phyloP scores from a whole-genome alignment of 2,113 vertebrate genomes.

The Chlorodrepanis virens region DNA sequence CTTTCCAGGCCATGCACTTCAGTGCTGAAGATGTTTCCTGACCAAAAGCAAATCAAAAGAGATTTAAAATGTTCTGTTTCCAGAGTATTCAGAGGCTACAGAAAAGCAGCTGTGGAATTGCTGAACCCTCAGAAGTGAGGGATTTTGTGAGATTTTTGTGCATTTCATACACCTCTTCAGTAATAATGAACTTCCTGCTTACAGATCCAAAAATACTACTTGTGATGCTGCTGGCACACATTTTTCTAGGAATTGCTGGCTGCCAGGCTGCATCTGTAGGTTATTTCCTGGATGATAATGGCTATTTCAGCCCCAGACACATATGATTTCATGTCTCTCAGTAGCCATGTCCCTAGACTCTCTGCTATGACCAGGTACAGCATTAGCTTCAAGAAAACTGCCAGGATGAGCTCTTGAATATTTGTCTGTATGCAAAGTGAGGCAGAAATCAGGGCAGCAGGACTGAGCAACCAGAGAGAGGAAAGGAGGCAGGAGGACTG shows the following conservation, averaged over 20 bases:
- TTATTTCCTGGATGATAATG: neutral
- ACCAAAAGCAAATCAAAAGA: neutral
- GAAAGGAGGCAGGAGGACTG: neutral
- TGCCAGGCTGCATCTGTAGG: neutral
- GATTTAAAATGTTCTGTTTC: neutral
- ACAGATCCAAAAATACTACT: neutral
- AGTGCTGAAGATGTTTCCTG: constrained; percentile 88
- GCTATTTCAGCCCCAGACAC: neutral
- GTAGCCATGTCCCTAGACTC: neutral
- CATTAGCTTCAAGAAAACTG: neutral
- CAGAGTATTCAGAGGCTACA: neutral
- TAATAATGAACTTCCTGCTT: neutral
- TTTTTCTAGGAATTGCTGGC: neutral
- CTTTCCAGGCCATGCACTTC: constrained; percentile 87
- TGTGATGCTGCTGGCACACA: rapidly evolving
- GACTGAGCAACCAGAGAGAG: neutral
- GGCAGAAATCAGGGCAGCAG: neutral
- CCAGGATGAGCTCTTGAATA: neutral
- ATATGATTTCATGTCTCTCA: neutral
- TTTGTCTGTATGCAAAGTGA: neutral
- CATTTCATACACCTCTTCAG: neutral
- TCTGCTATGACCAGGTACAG: neutral
- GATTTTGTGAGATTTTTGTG: neutral
- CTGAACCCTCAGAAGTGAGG: neutral
- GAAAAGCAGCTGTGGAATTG: neutral